phyloP scores from a whole-genome alignment of 2,888 invertebrate genomes.

The Drosophila kanekoi region DNA sequence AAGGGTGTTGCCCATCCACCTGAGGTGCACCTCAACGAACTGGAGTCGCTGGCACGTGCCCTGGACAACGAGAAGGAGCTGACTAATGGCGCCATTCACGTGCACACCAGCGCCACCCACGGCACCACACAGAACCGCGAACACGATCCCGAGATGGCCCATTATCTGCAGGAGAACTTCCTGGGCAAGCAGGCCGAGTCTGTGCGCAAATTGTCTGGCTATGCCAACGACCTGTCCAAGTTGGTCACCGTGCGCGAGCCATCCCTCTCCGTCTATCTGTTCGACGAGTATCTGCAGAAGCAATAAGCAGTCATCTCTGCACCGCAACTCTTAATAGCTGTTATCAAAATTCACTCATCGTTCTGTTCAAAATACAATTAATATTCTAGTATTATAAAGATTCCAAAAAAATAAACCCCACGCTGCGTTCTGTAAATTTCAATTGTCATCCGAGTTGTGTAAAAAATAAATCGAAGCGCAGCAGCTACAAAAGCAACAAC shows the following conservation, averaged over 20 bases:
- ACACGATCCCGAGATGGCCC: slow-evolving; percentile 89
- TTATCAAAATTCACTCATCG: slow-evolving; percentile 48
- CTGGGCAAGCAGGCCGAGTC: slow-evolving; percentile 89
- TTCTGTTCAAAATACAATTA: slow-evolving; percentile 24
- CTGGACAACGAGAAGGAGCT: slow-evolving; percentile 91
- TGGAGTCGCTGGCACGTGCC: slow-evolving; percentile 90
- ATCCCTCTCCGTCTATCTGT: slow-evolving; percentile 89
- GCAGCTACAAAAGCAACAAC: slow-evolving; percentile 47
- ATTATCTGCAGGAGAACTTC: slow-evolving; percentile 92
- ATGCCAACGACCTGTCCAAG: slow-evolving; percentile 89
- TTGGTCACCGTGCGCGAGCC: slow-evolving; percentile 87
- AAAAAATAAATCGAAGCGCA: slow-evolving; percentile 64
- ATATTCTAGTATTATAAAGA: slow-evolving; percentile 47
- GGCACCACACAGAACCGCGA: slow-evolving; percentile 70
- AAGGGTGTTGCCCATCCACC: slow-evolving; percentile 35
- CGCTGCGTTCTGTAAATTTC: slow-evolving; percentile 47
- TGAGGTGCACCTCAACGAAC: slow-evolving; percentile 86
- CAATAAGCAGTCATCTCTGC: slow-evolving; percentile 69
- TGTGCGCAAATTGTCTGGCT: slow-evolving; percentile 90
- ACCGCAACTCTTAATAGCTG: slow-evolving; percentile 27
- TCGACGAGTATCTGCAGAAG: slow-evolving; percentile 88
- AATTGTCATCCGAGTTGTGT: slow-evolving; percentile 57
- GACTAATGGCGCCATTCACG: slow-evolving; percentile 88
- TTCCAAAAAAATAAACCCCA: slow-evolving; percentile 27
- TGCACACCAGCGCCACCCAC: slow-evolving; percentile 88